Percentiles rank a stretch among this genome's conserved stretches.
These are phyloP conservation scores for Botrylloides violaceus DNA, from an alignment of 23 tunicate genomes.

Conservation along the genomic window DNA sequence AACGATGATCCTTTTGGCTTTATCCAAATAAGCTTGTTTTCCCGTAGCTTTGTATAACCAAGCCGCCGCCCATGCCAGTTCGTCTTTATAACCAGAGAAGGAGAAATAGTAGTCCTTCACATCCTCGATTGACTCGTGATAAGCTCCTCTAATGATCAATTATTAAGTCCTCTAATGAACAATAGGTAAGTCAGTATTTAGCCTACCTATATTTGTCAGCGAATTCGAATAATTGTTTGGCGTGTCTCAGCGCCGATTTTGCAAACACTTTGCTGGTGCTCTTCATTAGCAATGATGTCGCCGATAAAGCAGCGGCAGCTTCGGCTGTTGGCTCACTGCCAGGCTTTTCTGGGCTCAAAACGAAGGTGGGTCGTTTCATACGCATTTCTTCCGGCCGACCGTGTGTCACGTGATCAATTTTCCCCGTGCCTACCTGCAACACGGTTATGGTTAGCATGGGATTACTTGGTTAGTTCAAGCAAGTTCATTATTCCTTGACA, in stretches of 20 bases:
- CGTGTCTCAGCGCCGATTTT: constrained; percentile 36
- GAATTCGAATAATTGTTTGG: constrained; percentile 69
- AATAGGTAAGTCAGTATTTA: too few relatives aligned
- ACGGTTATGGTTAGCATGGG: not conserved
- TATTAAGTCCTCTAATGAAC: too few relatives aligned
- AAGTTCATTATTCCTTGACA: too few relatives aligned
- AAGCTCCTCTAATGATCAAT: constrained; percentile 14
- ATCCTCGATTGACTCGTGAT: constrained; percentile 54
- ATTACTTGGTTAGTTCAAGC: too few relatives aligned
- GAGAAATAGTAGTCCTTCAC: constrained; percentile 69
- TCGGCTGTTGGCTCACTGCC: constrained; percentile 88
- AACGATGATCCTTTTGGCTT: constrained; percentile 21
- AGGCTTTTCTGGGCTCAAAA: constrained; percentile 38
- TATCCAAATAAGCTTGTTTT: constrained; percentile 30
- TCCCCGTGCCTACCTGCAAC: constrained; percentile 63
- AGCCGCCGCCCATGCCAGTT: constrained; percentile 79
- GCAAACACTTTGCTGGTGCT: constrained; percentile 44
- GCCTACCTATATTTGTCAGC: constrained; percentile 51
- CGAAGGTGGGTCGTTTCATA: constrained; percentile 53
- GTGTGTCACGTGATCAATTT: constrained; percentile 62
- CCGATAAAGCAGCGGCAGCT: constrained; percentile 97
- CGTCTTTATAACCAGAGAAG: constrained; percentile 70
- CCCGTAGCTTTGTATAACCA: constrained; percentile 87
- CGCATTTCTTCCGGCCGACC: constrained; percentile 69
- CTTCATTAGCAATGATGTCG: constrained; percentile 68